Evolutionary conservation across 2,888 invertebrate genomes (phyloP).

Genomic region (Tenthredo livida): DNA sequence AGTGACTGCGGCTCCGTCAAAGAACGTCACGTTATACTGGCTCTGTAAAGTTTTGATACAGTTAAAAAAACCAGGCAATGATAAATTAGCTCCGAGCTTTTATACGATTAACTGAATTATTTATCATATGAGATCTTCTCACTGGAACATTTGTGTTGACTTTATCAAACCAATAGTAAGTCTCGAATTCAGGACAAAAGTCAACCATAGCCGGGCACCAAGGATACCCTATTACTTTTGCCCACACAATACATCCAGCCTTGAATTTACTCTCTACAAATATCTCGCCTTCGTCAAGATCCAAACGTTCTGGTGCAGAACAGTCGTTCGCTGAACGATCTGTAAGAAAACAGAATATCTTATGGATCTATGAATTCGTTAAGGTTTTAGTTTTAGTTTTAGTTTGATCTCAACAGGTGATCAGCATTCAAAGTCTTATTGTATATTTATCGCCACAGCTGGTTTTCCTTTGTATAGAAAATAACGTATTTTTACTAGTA

Average conservation of each 20-base stretch:
- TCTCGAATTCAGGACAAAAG: constrained; percentile 81
- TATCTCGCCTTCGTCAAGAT: constrained; percentile 78
- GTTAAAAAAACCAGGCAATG: not conserved
- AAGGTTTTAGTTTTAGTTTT: too few relatives aligned
- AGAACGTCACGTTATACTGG: constrained; percentile 81
- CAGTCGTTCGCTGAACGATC: constrained; percentile 80
- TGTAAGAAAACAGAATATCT: constrained; percentile 66
- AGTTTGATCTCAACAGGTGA: not conserved
- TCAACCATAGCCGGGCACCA: constrained; percentile 89
- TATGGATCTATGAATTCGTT: not conserved
- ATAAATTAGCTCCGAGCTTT: not conserved
- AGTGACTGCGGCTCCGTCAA: constrained; percentile 75
- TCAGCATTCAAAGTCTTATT: not conserved
- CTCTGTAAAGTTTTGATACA: constrained; percentile 76
- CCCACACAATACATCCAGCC: constrained; percentile 86
- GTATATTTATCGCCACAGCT: not conserved
- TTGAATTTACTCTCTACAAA: constrained; percentile 82
- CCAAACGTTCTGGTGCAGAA: constrained; percentile 78
- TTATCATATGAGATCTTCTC: not conserved
- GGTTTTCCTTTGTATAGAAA: not conserved
- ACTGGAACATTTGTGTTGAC: constrained; percentile 6
- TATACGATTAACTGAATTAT: not conserved
- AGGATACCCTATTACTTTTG: constrained; percentile 81
- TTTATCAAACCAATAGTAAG: constrained; percentile 30
- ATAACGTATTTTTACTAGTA: not conserved